Base-by-base conservation (phyloP, 2,113 vertebrate species). In the Phalacrocorax aristotelis region DNA sequence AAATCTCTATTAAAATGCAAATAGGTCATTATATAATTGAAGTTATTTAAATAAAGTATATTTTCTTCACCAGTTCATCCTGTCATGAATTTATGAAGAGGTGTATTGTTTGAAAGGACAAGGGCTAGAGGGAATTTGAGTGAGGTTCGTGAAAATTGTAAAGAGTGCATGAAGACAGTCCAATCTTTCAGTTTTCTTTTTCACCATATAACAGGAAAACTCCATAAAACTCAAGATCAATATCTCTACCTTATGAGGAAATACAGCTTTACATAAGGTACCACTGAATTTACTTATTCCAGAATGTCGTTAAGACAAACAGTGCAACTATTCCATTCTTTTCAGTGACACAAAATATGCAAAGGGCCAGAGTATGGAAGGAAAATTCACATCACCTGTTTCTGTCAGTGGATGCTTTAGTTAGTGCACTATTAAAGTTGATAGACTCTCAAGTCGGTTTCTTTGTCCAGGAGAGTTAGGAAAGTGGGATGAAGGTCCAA, bases 1-100 rank as follows among this genome's bases (percentile, higher is more conserved):
- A 97, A 97, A 96, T 79, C 94, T 95, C 85, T 88, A 97, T 98
- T 98, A 97, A 98, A 98, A 98, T 97, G 97, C 95, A 97, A 98
- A 97, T 97, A 76, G 71, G 61, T 89, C 95, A 97, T 97, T 97
- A 97, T 97, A 95, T 97, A 97, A 96, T 96, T 97, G 80, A 95
- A 96, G 72, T 25, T 93, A 93, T 96, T 98, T 96, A 93, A 98
- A 94, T 96, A 96, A 95, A 95, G 34, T 76, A 30, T 89, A 86
- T 93, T 96, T 90, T 91, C 36, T 91, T 95, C 87, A 91, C 77
- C 13, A 78, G 66, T 94, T 79, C 42, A 85, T 36, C 71, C 74
- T 97, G 62, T 68, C 83, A 85, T 74, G 71, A 96, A 57, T 94
- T 95, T 96, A 38, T 65, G 92, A 94, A 71, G 46, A 57, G 0